Conservation (phyloP, 2,797 vertebrate genomes). For the Taeniopygia guttata region DNA sequence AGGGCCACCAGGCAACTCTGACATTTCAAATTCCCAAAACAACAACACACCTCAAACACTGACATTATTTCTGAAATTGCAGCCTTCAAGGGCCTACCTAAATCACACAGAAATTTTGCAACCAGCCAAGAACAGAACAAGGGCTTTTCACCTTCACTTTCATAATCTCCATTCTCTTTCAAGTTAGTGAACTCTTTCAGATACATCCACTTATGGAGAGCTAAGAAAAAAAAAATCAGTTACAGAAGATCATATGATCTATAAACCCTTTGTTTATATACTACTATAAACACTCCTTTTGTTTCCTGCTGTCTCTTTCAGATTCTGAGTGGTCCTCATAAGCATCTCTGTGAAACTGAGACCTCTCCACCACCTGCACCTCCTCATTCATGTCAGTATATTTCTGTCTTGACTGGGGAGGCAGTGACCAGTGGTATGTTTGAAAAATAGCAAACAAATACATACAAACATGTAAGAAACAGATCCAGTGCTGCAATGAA, state of each 20-base stretch:
- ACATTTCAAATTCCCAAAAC: neutral
- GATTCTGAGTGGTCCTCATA: neutral
- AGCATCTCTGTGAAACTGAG: neutral
- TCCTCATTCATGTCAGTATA: neutral
- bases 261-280: neutral
- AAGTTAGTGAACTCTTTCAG: neutral
- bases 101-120: neutral
- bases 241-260: neutral
- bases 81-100: neutral
- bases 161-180: neutral
- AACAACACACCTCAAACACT: neutral
- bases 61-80: neutral
- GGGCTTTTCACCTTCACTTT: neutral
- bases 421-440: neutral
- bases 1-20: neutral
- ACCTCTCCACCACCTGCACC: neutral
- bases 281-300: rapidly evolving
- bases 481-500: neutral
- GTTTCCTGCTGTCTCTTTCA: neutral
- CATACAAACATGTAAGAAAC: neutral
- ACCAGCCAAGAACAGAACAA: neutral
- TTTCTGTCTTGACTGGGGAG: neutral
- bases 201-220: rapidly evolving
- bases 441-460: neutral
- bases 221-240: neutral